These are phyloP conservation scores for Chalcis sispes DNA, from an alignment of 2,888 invertebrate species.

Conservation along the genomic window DNA sequence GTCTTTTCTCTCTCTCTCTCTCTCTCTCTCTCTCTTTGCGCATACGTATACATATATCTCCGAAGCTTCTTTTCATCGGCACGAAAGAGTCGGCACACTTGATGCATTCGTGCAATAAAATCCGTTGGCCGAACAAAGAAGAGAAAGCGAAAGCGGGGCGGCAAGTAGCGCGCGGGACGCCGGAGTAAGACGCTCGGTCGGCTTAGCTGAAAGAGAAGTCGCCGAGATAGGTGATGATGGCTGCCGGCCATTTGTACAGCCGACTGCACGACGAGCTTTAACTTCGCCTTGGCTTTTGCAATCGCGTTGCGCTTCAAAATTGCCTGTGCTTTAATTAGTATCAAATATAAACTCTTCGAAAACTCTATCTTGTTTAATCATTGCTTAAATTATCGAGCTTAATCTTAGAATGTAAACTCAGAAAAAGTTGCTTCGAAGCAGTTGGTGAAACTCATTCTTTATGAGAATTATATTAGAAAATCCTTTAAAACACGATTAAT, in stretches of 20 bases:
- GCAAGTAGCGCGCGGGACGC: too few species aligned
- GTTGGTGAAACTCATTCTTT: too few species aligned
- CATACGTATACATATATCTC: constrained; percentile 1
- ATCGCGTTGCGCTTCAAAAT: not conserved
- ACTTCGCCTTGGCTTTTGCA: not conserved
- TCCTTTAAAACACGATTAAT: too few species aligned
- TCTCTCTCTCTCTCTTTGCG: too few species aligned
- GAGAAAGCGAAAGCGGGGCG: too few species aligned
- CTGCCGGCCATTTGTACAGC: constrained; percentile 22
- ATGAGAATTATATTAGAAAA: too few species aligned
- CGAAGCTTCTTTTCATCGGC: constrained; percentile 20
- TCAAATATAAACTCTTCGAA: not conserved
- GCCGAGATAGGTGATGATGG: too few species aligned
- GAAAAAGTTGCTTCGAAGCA: too few species aligned
- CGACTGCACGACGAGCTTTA: not conserved
- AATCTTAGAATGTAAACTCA: too few species aligned
- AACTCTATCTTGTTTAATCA: not conserved
- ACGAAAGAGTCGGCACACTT: constrained; percentile 6
- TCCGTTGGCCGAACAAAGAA: constrained; percentile 14
- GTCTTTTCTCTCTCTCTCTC: not conserved
- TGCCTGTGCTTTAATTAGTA: constrained; percentile 17
- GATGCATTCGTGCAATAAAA: constrained; percentile 46
- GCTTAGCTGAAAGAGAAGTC: too few species aligned
- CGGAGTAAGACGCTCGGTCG: too few species aligned
- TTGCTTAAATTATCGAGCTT: constrained; percentile 11